A percentile compares a stretch with the other conserved stretches of the same genome.
Evolutionary conservation across 2,113 vertebrate species (phyloP).

Genomic region (Maccullochella peelii): DNA sequence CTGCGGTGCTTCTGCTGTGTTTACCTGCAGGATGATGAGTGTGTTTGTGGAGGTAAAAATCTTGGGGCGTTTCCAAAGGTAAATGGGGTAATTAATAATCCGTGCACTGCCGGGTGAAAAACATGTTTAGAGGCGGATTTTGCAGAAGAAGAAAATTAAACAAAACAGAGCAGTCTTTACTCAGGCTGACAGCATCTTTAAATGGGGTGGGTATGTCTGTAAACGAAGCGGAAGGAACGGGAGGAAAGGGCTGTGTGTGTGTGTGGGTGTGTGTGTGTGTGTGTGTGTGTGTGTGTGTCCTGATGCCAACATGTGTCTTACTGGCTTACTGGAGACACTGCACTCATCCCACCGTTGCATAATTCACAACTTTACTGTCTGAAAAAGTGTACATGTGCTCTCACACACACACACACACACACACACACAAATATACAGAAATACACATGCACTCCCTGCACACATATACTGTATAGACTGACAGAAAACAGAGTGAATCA

Average conservation of each 20-base stretch:
- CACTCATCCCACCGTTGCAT: conserved; percentile 5
- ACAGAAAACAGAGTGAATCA: conserved; percentile 25
- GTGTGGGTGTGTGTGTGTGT: not conserved
- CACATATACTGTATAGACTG: not conserved
- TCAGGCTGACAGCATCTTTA: not conserved
- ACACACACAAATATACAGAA: not conserved
- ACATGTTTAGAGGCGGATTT: not conserved
- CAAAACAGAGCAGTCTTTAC: not conserved
- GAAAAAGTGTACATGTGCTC: not conserved
- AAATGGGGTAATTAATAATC: conserved; percentile 29
- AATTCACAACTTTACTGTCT: not conserved
- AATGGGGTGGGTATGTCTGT: not conserved
- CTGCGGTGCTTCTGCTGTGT: not conserved
- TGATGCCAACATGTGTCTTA: not conserved
- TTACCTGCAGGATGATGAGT: conserved; percentile 14
- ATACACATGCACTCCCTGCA: not conserved
- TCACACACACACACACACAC: not conserved
- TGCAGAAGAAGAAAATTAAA: conserved; percentile 11
- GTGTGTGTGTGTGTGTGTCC: not conserved
- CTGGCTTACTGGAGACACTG: not conserved
- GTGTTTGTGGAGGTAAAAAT: conserved; percentile 4
- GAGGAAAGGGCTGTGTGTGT: too few relatives aligned
- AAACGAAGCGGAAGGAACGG: not conserved
- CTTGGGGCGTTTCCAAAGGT: not conserved
- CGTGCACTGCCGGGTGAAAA: not conserved